Conservation (phyloP, 1,140 invertebrate species). For the Eriocheir sinensis region DNA sequence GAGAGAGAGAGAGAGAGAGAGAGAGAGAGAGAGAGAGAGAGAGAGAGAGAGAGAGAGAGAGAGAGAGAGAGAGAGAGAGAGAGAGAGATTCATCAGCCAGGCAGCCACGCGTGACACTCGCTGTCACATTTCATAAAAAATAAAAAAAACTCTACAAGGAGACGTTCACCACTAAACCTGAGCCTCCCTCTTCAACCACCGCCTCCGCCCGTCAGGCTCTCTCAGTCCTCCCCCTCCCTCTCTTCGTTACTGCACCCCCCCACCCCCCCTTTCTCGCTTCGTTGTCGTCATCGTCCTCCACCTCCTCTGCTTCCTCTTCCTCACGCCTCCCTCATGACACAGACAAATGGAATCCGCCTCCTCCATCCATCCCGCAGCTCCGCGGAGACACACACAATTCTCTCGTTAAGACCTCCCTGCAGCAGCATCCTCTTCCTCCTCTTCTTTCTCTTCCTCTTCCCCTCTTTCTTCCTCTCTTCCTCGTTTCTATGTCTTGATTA, state of each 20-base stretch:
- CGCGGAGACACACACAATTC: neutral
- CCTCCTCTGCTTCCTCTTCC: neutral
- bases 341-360: conserved; percentile 5
- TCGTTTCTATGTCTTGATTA: conserved; percentile 1
- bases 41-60: neutral
- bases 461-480: neutral
- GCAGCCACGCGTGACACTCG: neutral
- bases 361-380: neutral
- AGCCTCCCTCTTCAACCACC: neutral
- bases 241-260: too few species aligned
- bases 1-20: neutral
- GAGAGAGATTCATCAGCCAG: neutral
- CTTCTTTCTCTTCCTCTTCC: neutral
- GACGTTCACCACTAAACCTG: conserved; percentile 1
- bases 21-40: conserved; percentile 14
- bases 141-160: neutral
- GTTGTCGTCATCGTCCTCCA: too few species aligned
- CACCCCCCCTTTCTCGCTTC: too few species aligned
- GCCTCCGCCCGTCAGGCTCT: neutral
- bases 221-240: neutral
- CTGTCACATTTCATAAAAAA: conserved; percentile 1
- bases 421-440: conserved; percentile 20
- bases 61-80: conserved; percentile 14
- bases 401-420: conserved; percentile 22
- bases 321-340: neutral